These are phyloP conservation scores for Tauraco hartlaubi DNA, from an alignment of 2,797 vertebrate genomes.

Conservation along the genomic window DNA sequence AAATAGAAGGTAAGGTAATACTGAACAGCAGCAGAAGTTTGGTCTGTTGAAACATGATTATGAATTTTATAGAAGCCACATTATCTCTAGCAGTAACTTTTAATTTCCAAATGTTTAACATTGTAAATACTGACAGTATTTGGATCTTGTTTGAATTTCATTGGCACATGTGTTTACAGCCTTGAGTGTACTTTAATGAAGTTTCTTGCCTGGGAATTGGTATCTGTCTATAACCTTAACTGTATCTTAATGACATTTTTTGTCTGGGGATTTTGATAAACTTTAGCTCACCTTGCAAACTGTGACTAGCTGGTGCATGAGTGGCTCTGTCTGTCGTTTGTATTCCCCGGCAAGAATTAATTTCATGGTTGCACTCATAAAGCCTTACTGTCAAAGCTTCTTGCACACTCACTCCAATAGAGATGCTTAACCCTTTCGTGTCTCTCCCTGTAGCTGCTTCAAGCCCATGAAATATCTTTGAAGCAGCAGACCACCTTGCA, in stretches of 20 bases:
- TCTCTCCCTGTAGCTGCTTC: background rate
- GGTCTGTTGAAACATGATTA: background rate
- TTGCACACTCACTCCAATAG: background rate
- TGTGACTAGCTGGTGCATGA: background rate
- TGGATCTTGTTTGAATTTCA: conserved; percentile 24
- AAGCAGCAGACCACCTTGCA: background rate
- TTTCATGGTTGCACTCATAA: background rate
- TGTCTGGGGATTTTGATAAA: conserved; percentile 56
- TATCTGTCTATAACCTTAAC: conserved; percentile 48
- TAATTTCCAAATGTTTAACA: conserved; percentile 17
- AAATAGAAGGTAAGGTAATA: background rate
- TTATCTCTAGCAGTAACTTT: background rate
- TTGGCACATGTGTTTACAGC: conserved; percentile 24
- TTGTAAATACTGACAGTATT: background rate
- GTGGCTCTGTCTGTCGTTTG: background rate
- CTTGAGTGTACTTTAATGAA: conserved; percentile 46
- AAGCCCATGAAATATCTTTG: background rate
- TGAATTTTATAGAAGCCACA: background rate
- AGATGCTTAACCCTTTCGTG: background rate
- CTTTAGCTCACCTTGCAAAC: conserved; percentile 50
- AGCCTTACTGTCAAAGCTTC: conserved; percentile 3
- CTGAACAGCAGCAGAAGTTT: background rate
- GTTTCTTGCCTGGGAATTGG: conserved; percentile 50
- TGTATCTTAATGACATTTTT: conserved; percentile 61
- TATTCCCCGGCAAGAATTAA: conserved; percentile 37